A percentile compares a stretch with the other conserved stretches of the same genome.
These are phyloP conservation scores for Drosophila grimshawi DNA, from an alignment of 1,140 invertebrate genomes.

Conservation along the genomic window DNA sequence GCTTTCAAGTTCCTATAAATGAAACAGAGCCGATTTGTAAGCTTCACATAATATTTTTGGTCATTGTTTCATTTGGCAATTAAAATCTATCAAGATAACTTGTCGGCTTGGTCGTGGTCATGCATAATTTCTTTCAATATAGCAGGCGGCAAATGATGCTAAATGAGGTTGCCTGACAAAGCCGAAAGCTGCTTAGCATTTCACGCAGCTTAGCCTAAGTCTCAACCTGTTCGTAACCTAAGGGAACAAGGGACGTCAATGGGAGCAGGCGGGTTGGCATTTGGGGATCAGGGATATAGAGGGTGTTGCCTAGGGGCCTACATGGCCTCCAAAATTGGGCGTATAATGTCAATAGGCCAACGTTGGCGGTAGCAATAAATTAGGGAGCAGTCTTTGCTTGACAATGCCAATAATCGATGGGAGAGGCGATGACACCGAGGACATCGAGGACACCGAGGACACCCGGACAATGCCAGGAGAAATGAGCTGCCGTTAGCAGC, in stretches of 20 bases:
- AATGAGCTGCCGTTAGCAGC: constrained; percentile 15
- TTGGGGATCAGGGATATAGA: neutral
- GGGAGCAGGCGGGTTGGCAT: neutral
- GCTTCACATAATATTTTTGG: too few relatives aligned
- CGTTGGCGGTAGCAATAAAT: constrained; percentile 61
- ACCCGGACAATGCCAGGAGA: constrained; percentile 16
- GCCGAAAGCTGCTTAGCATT: constrained; percentile 49
- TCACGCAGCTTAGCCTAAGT: constrained; percentile 38
- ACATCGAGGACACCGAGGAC: neutral
- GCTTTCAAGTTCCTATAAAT: too few relatives aligned
- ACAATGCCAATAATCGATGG: constrained; percentile 69
- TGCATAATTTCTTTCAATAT: neutral
- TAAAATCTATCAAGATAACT: too few relatives aligned
- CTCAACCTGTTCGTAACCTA: constrained; percentile 6
- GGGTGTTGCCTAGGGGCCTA: neutral
- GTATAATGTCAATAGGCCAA: constrained; percentile 56
- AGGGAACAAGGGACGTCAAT: neutral
- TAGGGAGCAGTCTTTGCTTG: constrained; percentile 57
- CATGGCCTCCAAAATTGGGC: constrained; percentile 13
- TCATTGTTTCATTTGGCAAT: too few relatives aligned
- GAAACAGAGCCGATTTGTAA: too few relatives aligned
- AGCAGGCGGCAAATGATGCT: constrained; percentile 28
- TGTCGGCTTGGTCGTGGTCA: too few relatives aligned
- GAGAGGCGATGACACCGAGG: constrained; percentile 23
- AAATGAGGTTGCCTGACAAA: constrained; percentile 27